phyloP scores from a whole-genome alignment of 1,140 invertebrate species.

The Drosophila parvula region DNA sequence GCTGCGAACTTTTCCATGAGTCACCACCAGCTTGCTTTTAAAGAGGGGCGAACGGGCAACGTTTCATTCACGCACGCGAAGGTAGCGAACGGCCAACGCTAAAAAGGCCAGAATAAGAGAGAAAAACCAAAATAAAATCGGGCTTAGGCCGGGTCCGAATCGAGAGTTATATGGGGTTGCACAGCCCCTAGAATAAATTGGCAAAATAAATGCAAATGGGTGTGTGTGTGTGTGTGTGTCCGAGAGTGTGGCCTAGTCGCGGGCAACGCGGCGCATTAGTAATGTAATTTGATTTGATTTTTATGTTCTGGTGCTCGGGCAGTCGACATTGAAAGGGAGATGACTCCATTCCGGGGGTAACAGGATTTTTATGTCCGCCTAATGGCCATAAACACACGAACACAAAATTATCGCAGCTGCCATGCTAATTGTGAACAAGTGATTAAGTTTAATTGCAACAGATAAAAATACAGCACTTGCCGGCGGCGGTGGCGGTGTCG shows the following conservation, averaged over 20 bases:
- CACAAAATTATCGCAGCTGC: constrained; percentile 71
- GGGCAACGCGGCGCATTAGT: constrained; percentile 74
- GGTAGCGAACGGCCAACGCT: constrained; percentile 41
- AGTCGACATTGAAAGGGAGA: neutral
- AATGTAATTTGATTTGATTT: constrained; percentile 82
- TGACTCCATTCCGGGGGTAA: neutral
- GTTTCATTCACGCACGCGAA: constrained; percentile 52
- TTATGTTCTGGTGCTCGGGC: constrained; percentile 46
- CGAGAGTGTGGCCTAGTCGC: constrained; percentile 27
- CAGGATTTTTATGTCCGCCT: constrained; percentile 56
- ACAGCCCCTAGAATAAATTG: constrained; percentile 55
- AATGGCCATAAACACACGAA: constrained; percentile 66
- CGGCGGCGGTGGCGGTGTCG: neutral
- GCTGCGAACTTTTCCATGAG: constrained; percentile 42
- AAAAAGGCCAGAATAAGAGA: constrained; percentile 11
- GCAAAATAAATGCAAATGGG: constrained; percentile 74
- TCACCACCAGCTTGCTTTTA: constrained; percentile 46
- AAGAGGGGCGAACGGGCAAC: neutral
- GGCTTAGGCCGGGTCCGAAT: constrained; percentile 25
- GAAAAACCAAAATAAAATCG: constrained; percentile 40
- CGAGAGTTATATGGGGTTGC: constrained; percentile 42
- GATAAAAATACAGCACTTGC: constrained; percentile 59
- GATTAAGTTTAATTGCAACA: constrained; percentile 77
- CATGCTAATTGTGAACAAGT: constrained; percentile 75
- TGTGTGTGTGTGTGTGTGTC: constrained; percentile 17